Percentiles rank a stretch among this genome's conserved stretches.
These are phyloP conservation scores for Labeo catla DNA, from an alignment of 2,113 vertebrate species.

Conservation along the genomic window DNA sequence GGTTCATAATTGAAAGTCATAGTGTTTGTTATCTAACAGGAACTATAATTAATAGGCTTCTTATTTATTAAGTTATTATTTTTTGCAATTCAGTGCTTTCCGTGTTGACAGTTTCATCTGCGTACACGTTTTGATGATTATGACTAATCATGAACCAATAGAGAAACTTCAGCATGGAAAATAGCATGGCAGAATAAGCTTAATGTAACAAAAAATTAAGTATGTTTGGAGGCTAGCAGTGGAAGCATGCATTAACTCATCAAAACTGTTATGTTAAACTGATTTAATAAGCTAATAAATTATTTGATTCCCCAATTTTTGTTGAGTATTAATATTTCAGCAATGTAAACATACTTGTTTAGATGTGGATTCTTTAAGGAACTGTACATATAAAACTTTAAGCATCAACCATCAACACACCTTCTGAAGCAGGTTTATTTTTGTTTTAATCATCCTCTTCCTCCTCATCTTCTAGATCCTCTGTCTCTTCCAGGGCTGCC, in stretches of 20 bases:
- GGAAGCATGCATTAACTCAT: neutral
- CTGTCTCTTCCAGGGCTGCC: constrained; percentile 73
- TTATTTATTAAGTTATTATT: neutral
- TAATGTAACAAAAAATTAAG: neutral
- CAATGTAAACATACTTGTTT: neutral
- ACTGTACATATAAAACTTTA: neutral
- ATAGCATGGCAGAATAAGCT: constrained; percentile 9
- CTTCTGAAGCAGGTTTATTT: neutral
- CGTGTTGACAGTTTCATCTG: neutral
- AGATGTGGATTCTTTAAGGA: neutral
- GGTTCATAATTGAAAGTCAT: neutral
- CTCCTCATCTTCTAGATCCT: constrained; percentile 77
- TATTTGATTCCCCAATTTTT: neutral
- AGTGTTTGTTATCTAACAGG: neutral
- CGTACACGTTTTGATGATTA: neutral
- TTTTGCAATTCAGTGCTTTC: neutral
- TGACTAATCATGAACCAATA: neutral
- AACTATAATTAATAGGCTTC: neutral
- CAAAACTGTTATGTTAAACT: neutral
- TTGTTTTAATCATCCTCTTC: constrained; percentile 76
- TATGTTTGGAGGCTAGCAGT: neutral
- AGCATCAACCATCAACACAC: neutral
- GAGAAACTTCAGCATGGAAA: neutral
- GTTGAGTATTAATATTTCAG: neutral
- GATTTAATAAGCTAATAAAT: constrained; percentile 27